Percentiles rank a stretch among this genome's conserved stretches.
These are phyloP conservation scores for Pseudorhiza aurosa DNA, from an alignment of 30 jellyfish, hydroid and myxozoan genomes.

Conservation along the genomic window DNA sequence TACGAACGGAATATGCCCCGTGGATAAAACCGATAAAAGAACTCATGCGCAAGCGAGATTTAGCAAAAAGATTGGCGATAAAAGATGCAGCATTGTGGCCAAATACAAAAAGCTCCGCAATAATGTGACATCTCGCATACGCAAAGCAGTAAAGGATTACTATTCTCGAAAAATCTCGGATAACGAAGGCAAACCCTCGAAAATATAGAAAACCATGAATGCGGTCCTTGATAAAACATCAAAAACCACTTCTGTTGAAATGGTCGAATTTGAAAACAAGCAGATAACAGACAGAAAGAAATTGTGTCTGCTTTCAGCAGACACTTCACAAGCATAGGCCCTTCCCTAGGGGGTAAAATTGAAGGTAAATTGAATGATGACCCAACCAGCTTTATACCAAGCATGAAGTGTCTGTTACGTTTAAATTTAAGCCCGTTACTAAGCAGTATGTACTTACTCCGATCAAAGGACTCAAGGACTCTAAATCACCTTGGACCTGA, in stretches of 20 bases:
- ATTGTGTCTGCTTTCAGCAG: conserved; percentile 33
- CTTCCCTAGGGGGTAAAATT: neutral
- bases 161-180: conserved; percentile 8
- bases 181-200: conserved; percentile 33
- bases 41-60: conserved; percentile 32
- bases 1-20: conserved; percentile 38
- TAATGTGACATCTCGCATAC: conserved; percentile 19
- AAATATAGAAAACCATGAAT: conserved; percentile 26
- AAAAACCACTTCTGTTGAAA: conserved; percentile 22
- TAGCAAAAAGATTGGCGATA: conserved; percentile 15
- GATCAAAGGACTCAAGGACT: neutral
- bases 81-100: conserved; percentile 1
- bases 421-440: neutral
- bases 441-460: neutral
- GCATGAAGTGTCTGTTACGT: too few species aligned
- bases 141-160: conserved; percentile 38
- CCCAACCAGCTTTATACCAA: too few species aligned
- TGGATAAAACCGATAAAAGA: conserved; percentile 35
- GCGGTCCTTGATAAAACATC: conserved; percentile 11
- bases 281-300: conserved; percentile 52
- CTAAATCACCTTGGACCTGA: too few species aligned
- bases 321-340: conserved; percentile 31
- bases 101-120: conserved; percentile 12
- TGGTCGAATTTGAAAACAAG: conserved; percentile 14
- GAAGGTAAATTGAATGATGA: neutral